These are phyloP conservation scores for Saccostrea cuccullata DNA, from an alignment of 1,140 invertebrate genomes.

Conservation along the genomic window DNA sequence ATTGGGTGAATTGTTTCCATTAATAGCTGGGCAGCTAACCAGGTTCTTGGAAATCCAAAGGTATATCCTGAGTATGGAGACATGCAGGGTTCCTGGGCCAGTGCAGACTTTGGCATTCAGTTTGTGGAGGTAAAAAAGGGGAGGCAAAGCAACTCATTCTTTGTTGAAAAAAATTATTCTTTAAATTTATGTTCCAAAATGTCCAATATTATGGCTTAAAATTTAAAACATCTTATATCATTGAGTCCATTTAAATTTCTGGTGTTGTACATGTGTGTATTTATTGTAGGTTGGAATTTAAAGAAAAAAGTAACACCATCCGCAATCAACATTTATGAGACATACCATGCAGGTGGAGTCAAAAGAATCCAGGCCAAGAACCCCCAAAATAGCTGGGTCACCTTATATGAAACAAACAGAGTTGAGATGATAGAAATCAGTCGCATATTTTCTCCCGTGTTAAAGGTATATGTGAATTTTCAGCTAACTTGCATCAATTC, in stretches of 20 bases:
- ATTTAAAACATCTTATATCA: too few relatives aligned
- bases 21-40: slow-evolving; percentile 7
- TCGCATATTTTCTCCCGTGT: slow-evolving; percentile 52
- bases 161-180: too few relatives aligned
- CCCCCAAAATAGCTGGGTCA: slow-evolving; percentile 41
- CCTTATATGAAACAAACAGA: slow-evolving; percentile 32
- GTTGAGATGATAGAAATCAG: neutral
- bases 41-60: neutral
- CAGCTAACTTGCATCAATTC: too few relatives aligned
- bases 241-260: too few relatives aligned
- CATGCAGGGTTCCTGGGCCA: slow-evolving; percentile 25
- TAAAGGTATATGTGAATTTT: slow-evolving; percentile 38
- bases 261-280: too few relatives aligned
- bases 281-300: slow-evolving; percentile 6
- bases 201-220: too few relatives aligned
- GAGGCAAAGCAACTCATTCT: too few relatives aligned
- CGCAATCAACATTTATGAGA: slow-evolving; percentile 59
- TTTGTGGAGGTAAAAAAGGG: slow-evolving; percentile 16
- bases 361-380: slow-evolving; percentile 41
- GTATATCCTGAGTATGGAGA: slow-evolving; percentile 18
- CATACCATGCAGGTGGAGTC: slow-evolving; percentile 56
- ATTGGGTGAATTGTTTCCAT: neutral
- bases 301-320: slow-evolving; percentile 35
- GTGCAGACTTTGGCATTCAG: neutral
- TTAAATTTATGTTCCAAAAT: too few relatives aligned